Evolutionary conservation across 2,888 invertebrate genomes (phyloP).

Genomic region (Leptinotarsa tumamoca): DNA sequence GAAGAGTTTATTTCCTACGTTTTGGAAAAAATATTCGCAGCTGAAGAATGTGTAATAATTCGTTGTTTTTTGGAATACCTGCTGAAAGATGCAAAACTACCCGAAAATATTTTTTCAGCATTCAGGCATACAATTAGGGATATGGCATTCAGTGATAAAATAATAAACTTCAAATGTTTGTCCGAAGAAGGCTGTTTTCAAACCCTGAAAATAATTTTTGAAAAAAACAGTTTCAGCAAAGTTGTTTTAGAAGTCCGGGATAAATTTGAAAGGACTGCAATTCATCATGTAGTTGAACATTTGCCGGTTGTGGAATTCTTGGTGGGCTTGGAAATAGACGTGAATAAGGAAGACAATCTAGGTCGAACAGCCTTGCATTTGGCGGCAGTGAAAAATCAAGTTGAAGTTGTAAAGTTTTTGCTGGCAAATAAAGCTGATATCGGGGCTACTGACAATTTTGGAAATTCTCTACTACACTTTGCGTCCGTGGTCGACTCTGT

Average conservation of each 20-base stretch:
- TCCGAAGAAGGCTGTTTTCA: background rate
- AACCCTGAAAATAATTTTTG: slow-evolving; percentile 11
- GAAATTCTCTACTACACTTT: slow-evolving; percentile 1
- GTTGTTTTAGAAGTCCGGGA: background rate
- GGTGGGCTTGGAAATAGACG: background rate
- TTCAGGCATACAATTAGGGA: background rate
- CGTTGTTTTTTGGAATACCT: slow-evolving; percentile 8
- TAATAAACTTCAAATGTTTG: slow-evolving; percentile 3
- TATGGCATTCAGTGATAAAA: background rate
- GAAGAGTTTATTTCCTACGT: background rate
- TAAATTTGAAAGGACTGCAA: background rate
- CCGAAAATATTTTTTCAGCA: background rate
- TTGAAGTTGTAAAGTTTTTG: background rate
- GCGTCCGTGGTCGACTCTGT: background rate
- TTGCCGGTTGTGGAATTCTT: background rate
- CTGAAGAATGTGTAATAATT: background rate
- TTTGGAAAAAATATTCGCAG: background rate
- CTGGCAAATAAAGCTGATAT: background rate
- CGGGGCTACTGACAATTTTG: background rate
- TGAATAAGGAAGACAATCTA: background rate
- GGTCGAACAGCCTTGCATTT: background rate
- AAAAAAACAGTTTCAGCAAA: background rate
- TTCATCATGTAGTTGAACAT: background rate
- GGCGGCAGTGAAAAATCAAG: background rate
- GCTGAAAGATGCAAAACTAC: background rate